A percentile compares a stretch with the other conserved stretches of the same genome.
phyloP scores from a whole-genome alignment of 1,140 invertebrate species.

The Aricia agestis region DNA sequence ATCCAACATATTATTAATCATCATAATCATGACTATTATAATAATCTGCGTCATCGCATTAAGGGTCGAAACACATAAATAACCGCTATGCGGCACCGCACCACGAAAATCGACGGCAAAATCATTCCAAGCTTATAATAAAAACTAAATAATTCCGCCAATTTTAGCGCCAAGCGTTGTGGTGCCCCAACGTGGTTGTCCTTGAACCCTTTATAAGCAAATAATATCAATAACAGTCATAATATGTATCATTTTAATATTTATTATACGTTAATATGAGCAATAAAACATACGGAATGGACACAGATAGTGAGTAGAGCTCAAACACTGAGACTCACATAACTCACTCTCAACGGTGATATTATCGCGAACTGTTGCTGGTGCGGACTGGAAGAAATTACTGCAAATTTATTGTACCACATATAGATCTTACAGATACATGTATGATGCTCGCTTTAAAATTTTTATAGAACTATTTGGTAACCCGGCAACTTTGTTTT shows the following conservation, averaged over 20 bases:
- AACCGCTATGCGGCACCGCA: too few species aligned
- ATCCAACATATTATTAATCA: too few species aligned
- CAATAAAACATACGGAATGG: constrained; percentile 18
- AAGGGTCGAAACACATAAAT: too few species aligned
- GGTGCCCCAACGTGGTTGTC: too few species aligned
- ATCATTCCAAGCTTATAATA: too few species aligned
- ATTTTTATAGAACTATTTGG: neutral
- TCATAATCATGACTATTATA: too few species aligned
- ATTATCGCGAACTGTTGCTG: constrained; percentile 39
- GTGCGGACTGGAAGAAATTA: constrained; percentile 21
- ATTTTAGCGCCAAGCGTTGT: too few species aligned
- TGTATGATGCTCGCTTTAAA: neutral
- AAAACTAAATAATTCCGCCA: too few species aligned
- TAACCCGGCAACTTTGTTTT: too few species aligned
- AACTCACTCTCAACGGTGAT: constrained; percentile 40
- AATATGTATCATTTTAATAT: neutral
- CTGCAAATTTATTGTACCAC: neutral
- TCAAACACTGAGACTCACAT: constrained; percentile 37
- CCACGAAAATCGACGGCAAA: too few species aligned
- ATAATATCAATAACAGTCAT: neutral
- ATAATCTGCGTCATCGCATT: too few species aligned
- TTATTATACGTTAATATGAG: constrained; percentile 5
- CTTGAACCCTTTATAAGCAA: too few species aligned
- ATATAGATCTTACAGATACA: neutral
- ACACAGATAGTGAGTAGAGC: constrained; percentile 21